Conservation (phyloP, 2,797 vertebrate species). For the Podargus strigoides region DNA sequence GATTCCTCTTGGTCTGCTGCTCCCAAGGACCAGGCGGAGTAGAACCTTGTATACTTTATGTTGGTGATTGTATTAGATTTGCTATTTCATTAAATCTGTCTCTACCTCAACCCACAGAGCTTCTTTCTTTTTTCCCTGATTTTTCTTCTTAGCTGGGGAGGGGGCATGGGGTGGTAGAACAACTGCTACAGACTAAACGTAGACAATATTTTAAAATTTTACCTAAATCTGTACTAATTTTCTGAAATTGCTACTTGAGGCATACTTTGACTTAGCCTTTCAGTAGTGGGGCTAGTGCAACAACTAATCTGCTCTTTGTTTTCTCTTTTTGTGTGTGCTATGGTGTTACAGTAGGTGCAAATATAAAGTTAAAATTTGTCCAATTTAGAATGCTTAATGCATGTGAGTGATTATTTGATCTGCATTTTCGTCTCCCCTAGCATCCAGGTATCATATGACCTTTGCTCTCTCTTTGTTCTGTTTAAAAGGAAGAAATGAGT, state of each 20-base stretch:
- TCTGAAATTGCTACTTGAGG: not conserved
- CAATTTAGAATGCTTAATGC: not conserved
- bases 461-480: not conserved
- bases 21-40: too few species aligned
- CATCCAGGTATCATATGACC: not conserved
- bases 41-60: too few species aligned
- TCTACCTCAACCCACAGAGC: too few species aligned
- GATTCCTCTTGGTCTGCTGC: too few species aligned
- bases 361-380: not conserved
- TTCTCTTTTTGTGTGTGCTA: not conserved
- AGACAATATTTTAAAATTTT: not conserved
- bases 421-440: not conserved
- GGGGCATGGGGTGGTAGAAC: too few species aligned
- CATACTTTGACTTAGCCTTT: not conserved
- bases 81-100: too few species aligned
- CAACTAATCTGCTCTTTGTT: not conserved
- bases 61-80: too few species aligned
- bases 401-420: not conserved
- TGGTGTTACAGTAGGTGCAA: not conserved
- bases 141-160: too few species aligned
- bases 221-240: not conserved
- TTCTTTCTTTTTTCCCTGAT: too few species aligned
- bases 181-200: too few species aligned
- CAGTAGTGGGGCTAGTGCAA: not conserved
- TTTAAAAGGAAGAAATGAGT: not conserved